A percentile compares a stretch with the other conserved stretches of the same genome.
Conservation (phyloP, 2,113 vertebrate genomes). For the Lates calcarifer region DNA sequence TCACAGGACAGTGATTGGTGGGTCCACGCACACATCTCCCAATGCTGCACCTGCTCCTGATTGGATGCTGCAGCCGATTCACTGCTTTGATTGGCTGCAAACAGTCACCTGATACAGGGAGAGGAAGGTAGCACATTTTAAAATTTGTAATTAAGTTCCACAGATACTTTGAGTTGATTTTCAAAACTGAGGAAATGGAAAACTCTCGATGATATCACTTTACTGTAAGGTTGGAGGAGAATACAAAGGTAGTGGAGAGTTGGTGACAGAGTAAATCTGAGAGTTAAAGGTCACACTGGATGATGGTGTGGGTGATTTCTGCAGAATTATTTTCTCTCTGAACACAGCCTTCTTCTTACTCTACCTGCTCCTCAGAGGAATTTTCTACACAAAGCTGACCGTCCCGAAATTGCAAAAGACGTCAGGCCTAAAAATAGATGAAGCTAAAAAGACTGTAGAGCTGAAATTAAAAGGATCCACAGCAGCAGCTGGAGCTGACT, state of each 20-base stretch:
- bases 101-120: slow-evolving; percentile 32
- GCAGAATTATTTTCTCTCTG: neutral
- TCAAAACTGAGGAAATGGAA: too few species aligned
- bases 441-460: neutral
- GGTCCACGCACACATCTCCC: neutral
- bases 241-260: too few species aligned
- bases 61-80: slow-evolving; percentile 3
- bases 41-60: slow-evolving; percentile 17
- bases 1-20: slow-evolving; percentile 6
- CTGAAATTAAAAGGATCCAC: slow-evolving; percentile 9
- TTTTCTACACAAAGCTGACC: slow-evolving; percentile 6
- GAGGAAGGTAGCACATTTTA: neutral
- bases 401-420: neutral
- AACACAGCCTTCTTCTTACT: neutral
- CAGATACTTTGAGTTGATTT: too few species aligned
- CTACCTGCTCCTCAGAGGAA: neutral
- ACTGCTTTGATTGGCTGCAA: slow-evolving; percentile 13
- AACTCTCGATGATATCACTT: too few species aligned
- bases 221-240: too few species aligned
- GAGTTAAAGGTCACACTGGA: neutral
- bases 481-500: neutral
- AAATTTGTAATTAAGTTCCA: too few species aligned
- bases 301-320: neutral
- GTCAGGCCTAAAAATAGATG: slow-evolving; percentile 18
- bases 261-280: neutral